These are phyloP conservation scores for Coecobrya sp. DNA, from an alignment of 2,888 invertebrate species.

Conservation along the genomic window DNA sequence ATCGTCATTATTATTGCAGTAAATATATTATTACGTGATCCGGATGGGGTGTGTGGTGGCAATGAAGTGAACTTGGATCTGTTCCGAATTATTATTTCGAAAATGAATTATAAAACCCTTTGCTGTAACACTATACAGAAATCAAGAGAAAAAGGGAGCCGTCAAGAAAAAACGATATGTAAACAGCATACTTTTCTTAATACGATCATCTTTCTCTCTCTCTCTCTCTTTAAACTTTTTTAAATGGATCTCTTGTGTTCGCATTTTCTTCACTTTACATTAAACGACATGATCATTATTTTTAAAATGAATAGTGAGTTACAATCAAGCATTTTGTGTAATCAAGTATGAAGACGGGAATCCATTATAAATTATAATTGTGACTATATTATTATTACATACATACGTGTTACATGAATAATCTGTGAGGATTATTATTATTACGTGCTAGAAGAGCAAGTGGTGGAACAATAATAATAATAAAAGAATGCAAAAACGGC, in stretches of 20 bases:
- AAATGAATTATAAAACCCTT: constrained; percentile 37
- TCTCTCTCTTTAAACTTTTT: background rate
- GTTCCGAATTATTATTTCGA: constrained; percentile 42
- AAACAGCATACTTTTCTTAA: background rate
- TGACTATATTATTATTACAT: background rate
- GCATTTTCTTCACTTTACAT: background rate
- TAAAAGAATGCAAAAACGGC: background rate
- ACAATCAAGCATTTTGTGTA: background rate
- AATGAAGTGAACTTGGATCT: constrained; percentile 49
- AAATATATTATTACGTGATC: background rate
- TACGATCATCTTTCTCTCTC: background rate
- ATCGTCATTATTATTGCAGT: too few species aligned
- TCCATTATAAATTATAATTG: background rate
- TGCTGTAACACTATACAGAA: too few species aligned
- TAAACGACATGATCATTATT: constrained; percentile 22
- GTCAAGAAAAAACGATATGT: constrained; percentile 34
- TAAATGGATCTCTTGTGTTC: background rate
- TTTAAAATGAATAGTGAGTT: constrained; percentile 2
- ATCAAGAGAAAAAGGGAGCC: constrained; percentile 24
- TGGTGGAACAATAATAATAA: constrained; percentile 41
- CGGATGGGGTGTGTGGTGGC: background rate
- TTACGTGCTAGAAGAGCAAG: constrained; percentile 14
- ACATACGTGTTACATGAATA: too few species aligned
- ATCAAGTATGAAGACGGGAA: background rate
- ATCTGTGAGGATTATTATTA: too few species aligned